A percentile compares a stretch with the other conserved stretches of the same genome.
These are phyloP conservation scores for Phaedon cochleariae DNA, from an alignment of 2,888 invertebrate species.

Conservation along the genomic window DNA sequence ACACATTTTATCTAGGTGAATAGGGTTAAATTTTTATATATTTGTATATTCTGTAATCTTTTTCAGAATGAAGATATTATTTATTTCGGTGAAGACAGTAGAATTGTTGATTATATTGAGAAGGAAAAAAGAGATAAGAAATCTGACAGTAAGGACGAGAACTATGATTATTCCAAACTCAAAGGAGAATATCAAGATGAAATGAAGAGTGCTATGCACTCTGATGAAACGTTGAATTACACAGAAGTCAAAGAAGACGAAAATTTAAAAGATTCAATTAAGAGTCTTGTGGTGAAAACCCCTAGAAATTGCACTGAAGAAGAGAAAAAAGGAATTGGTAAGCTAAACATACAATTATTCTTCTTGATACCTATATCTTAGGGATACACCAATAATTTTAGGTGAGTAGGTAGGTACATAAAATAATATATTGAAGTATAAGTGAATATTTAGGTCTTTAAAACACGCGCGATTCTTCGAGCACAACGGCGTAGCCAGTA, in stretches of 20 bases:
- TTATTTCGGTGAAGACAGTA: conserved; percentile 35
- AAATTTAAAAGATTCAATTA: conserved; percentile 54
- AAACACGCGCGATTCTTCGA: too few relatives aligned
- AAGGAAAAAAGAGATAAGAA: conserved; percentile 28
- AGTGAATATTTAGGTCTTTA: too few relatives aligned
- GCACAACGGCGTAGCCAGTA: too few relatives aligned
- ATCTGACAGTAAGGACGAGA: conserved; percentile 31
- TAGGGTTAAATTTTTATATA: too few relatives aligned
- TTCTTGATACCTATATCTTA: too few relatives aligned
- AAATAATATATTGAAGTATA: too few relatives aligned
- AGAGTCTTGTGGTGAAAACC: conserved; percentile 52
- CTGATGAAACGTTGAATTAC: conserved; percentile 60
- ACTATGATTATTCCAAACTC: conserved; percentile 48
- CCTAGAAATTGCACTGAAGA: conserved; percentile 63
- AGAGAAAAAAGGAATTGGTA: conserved; percentile 62
- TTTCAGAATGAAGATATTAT: conserved; percentile 33
- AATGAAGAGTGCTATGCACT: conserved; percentile 51
- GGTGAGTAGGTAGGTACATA: too few relatives aligned
- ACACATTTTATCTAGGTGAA: too few relatives aligned
- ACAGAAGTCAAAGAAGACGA: conserved; percentile 60
- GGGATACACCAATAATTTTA: too few relatives aligned
- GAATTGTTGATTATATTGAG: conserved; percentile 12
- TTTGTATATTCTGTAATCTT: too few relatives aligned
- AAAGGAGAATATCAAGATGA: conserved; percentile 62
- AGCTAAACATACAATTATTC: too few relatives aligned